phyloP scores from a whole-genome alignment of 2,797 vertebrate genomes.

The Peromyscus attwateri region DNA sequence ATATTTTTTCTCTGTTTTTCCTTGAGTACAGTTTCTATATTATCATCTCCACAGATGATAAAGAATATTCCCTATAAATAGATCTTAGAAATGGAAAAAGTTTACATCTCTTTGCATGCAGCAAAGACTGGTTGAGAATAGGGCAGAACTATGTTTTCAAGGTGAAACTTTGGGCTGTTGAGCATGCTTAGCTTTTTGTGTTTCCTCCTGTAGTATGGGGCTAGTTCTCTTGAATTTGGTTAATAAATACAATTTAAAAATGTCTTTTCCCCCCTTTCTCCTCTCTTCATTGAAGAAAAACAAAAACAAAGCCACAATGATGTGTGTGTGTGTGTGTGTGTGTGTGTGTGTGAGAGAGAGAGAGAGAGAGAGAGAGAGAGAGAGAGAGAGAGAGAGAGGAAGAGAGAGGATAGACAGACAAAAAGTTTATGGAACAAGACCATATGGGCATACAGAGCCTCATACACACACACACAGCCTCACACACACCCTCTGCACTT shows the following conservation, averaged over 20 bases:
- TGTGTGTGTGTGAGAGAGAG: too few relatives aligned
- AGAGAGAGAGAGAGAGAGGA: too few relatives aligned
- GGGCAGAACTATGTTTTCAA: neutral
- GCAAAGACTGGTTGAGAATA: neutral
- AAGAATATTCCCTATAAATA: conserved; percentile 35
- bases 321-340: too few relatives aligned
- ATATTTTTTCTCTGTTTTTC: conserved; percentile 30
- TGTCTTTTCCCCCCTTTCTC: neutral
- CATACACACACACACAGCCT: neutral
- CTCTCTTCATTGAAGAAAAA: neutral
- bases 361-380: neutral
- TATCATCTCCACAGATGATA: neutral
- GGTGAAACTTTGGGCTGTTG: neutral
- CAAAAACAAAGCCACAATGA: neutral
- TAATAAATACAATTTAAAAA: conserved; percentile 1
- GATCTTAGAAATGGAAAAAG: conserved; percentile 35
- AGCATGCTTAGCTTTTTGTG: neutral
- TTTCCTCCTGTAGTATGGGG: neutral
- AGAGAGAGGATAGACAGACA: neutral
- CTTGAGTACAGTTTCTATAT: neutral
- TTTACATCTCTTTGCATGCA: neutral
- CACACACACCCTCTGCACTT: neutral
- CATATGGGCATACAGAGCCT: neutral
- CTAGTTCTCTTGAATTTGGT: conserved; percentile 20
- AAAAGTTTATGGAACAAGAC: neutral